Base-by-base conservation (phyloP, 2,888 invertebrate genomes). In the Hypselothyrea guttata region DNA sequence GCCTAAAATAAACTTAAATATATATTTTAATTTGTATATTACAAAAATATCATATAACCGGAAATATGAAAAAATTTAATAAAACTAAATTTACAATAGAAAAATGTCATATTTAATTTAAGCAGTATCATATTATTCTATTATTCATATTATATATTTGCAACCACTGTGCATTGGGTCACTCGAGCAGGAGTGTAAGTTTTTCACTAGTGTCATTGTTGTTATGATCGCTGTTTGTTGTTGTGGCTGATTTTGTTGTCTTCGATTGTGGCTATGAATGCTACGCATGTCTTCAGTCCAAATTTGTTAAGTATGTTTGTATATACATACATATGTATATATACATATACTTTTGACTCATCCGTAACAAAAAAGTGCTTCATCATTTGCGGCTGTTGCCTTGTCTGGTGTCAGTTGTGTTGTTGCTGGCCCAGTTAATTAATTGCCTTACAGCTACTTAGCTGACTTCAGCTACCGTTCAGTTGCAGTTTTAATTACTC, bases 361-460 rank as follows among this genome's bases (percentile, higher is more conserved):
- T 61, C 56, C 8, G 18, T 27, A 22, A 22, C 22, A 13, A 28
- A 60, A 42, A 55, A 27, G 41, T 46, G 53, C 51, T 47, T 38
- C 53, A 47, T 48, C 68, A 44, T 62, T 61, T 22, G 22, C 5
- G 64, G 16, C 45, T 22, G 45, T 38, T 53, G 66, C 41, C 73
- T 44, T 60, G 65, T 44, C 18, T 11, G 33, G 44, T 46, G 41
- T 41, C 52, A 34, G 41, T n/a, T 42, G 41, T 11, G 18, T 45
- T 53, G 41, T 34, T 54, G 59, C 53, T 71, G 73, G 51, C 67
- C 76, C 65, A 73, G 64, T 79, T 76, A 73, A 76, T 71, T 73
- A 73, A 76, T 73, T 65, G 54, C 34, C 54, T 47, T 37, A n/a
- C 16, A 37, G 37, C 28, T 16, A 28, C 28, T 42, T 38, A 51